Base-by-base conservation (phyloP, 2,888 invertebrate genomes). In the Mechanitis messenoides region DNA sequence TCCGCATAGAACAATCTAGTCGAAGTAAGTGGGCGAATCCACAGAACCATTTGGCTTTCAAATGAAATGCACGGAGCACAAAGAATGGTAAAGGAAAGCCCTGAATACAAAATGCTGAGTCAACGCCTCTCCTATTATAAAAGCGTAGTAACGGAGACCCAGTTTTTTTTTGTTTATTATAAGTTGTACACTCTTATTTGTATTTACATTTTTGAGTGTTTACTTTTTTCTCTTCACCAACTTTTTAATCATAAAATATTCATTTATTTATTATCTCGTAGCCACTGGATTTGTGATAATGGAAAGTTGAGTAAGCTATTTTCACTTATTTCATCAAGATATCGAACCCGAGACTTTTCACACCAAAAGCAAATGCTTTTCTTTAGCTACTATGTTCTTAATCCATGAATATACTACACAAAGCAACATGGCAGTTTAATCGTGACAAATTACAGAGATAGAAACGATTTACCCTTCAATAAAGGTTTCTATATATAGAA, bases 21-120 rank as follows among this genome's bases (percentile, higher is more conserved):
- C 73, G 74, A 74, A 76, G 70, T 74, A 76, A 77, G 78, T 77
- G 72, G 71, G 66, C 69, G 74, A 76, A 78, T 78, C 78, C 76
- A 73, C 79, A 83, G 85, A 85, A 85, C 85, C 74, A 85, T 82
- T 85, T 86, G 80, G 81, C 81, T 83, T 84, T 80, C 77, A 83
- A 83, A 83, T 80, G 83, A 81, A 84, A 80, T 80, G 80, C 78
- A 81, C 76, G 74, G 68, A 71, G 75, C 79, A 81, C 80, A 82
- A 84, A 84, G 83, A 82, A 76, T 76, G 73, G 75, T 69, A 78
- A 74, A 74, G 72, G 76, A 77, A 76, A 76, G 75, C 73, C 70
- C 77, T 80, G 83, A 85, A 85, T 81, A 76, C 75, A 73, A 77
- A 83, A 79, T 77, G 80, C 81, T 76, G 80, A 82, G 77, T 85